A percentile compares a stretch with the other conserved stretches of the same genome.
phyloP scores from a whole-genome alignment of 2,888 invertebrate species.

The Myopa testacea region DNA sequence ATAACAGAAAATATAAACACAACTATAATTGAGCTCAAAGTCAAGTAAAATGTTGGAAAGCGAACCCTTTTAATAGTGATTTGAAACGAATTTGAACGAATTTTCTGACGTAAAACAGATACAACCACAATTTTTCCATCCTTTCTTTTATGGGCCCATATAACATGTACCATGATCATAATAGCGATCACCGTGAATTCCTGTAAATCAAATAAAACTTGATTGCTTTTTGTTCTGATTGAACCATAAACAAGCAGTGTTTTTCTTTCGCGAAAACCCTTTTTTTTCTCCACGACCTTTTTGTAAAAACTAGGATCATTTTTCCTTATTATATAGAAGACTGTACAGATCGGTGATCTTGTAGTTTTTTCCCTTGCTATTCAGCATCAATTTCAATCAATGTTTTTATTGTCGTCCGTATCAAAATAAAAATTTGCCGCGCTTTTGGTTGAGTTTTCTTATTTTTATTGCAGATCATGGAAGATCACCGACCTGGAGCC shows the following conservation, averaged over 20 bases:
- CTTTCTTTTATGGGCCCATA: not conserved
- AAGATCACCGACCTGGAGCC: not conserved
- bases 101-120: too few species aligned
- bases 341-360: not conserved
- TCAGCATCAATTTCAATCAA: slow-evolving; percentile 16
- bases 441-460: not conserved
- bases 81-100: too few species aligned
- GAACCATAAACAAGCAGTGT: too few species aligned
- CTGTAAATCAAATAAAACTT: too few species aligned
- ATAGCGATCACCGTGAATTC: not conserved
- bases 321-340: not conserved
- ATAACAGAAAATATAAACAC: not conserved
- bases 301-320: not conserved
- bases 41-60: too few species aligned
- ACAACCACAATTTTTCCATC: not conserved
- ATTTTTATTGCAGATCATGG: not conserved
- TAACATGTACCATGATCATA: not conserved
- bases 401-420: not conserved
- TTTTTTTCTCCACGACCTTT: not conserved
- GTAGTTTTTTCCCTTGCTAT: not conserved
- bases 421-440: slow-evolving; percentile 13
- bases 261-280: too few species aligned
- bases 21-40: not conserved
- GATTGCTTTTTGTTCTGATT: too few species aligned
- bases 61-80: not conserved